Evolutionary conservation across 1,140 invertebrate species (phyloP).

Genomic region (Heterodera carotae): DNA sequence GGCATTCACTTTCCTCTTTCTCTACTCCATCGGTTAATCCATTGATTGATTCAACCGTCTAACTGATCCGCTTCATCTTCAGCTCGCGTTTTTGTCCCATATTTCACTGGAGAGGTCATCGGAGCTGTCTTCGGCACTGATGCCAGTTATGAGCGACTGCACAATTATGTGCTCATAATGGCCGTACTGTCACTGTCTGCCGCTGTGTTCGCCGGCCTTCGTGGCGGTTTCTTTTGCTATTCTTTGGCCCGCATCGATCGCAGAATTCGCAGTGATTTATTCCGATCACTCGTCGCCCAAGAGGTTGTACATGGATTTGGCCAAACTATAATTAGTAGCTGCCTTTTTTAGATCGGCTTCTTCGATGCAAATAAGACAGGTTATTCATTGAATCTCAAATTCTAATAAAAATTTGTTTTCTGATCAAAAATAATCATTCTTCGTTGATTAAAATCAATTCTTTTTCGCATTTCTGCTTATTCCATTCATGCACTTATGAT

Average conservation of each 20-base stretch:
- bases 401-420: too few species aligned
- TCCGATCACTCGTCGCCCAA: slow-evolving; percentile 57
- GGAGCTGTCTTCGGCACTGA: slow-evolving; percentile 59
- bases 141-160: slow-evolving; percentile 55
- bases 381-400: too few species aligned
- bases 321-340: neutral
- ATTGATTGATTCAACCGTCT: neutral
- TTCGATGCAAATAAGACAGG: slow-evolving; percentile 65
- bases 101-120: slow-evolving; percentile 64
- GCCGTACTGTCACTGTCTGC: slow-evolving; percentile 52
- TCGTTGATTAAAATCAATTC: too few species aligned
- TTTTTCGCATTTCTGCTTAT: too few species aligned
- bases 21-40: slow-evolving; percentile 59
- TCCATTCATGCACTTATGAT: slow-evolving; percentile 8
- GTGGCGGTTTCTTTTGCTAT: slow-evolving; percentile 59
- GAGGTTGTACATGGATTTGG: slow-evolving; percentile 32
- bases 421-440: too few species aligned
- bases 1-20: slow-evolving; percentile 59
- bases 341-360: slow-evolving; percentile 52
- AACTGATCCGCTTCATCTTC: slow-evolving; percentile 39
- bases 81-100: slow-evolving; percentile 61
- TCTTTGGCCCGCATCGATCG: slow-evolving; percentile 58
- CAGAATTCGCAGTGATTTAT: slow-evolving; percentile 58
- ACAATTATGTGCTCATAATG: slow-evolving; percentile 56
- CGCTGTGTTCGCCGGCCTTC: slow-evolving; percentile 62